Base-by-base conservation (phyloP, 2,888 invertebrate genomes). In the Agrotis exclamationis region DNA sequence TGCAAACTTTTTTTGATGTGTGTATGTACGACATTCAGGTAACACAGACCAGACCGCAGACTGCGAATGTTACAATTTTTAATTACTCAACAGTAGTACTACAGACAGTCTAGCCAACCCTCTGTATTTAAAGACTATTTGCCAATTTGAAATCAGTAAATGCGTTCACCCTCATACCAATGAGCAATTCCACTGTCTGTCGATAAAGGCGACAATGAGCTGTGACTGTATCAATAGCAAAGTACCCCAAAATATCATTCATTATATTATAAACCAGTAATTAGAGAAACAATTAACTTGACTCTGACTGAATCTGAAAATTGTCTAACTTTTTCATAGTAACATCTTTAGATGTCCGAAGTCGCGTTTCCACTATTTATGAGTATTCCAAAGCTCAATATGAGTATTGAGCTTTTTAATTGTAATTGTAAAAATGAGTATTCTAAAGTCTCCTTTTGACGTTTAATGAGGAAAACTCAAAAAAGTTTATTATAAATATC, bases 121-220 rank as follows among this genome's bases (percentile, higher is more conserved):
- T 77, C 65, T 77, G 39, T 59, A 48, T 71, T 56, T 57, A 64
- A 74, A 75, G 59, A 70, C 56, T 76, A 70, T 76, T 72, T 63
- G 48, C 72, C 50, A 66, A 72, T 67, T 76, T 50, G 45, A 62
- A 77, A 68, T 78, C 73, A 67, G 73, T 51, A 67, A 73, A 73
- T 58, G 63, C 63, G 60, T 22, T 60, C 74, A 68, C 71, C 79
- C 74, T 64, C 50, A 50, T 64, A 39, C 79, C 77, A 77, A 77
- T 77, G 74, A 79, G 79, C 74, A 58, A 68, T 63, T 14, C 64
- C 56, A 64, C 48, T 39, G 48, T 48, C 45, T 33, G 20, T 78
- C 67, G 60, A 68, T 73, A 50, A 63, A 45, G 51, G 50, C 50
- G 33, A 56, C 24, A 24, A 60, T 39, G 50, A 60, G 13, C 39